A percentile compares a stretch with the other conserved stretches of the same genome.
Evolutionary conservation across 2,888 invertebrate genomes (phyloP).

Genomic region (Lasioglossum leucozonium): DNA sequence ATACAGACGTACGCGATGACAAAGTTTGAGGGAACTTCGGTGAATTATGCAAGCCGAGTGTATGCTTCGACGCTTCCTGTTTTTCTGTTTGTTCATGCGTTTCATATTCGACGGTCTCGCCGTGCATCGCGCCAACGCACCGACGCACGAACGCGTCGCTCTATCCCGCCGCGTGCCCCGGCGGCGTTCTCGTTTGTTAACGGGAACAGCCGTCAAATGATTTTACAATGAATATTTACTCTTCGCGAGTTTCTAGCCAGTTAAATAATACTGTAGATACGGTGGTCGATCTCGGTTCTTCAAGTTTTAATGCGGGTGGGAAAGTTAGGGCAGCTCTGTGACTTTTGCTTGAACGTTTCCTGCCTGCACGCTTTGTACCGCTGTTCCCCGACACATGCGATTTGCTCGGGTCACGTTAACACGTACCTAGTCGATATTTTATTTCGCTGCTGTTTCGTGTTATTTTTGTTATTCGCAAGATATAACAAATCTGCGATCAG

Average conservation of each 20-base stretch:
- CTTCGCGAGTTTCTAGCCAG: not conserved
- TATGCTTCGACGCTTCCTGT: conserved; percentile 29
- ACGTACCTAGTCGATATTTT: not conserved
- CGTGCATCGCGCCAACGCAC: not conserved
- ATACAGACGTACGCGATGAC: conserved; percentile 43
- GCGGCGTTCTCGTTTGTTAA: not conserved
- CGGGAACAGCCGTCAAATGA: not conserved
- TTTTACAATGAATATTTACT: conserved; percentile 3
- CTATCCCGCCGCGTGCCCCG: not conserved
- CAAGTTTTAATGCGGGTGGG: not conserved
- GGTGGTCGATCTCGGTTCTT: not conserved
- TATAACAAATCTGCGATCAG: not conserved
- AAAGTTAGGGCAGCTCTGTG: not conserved
- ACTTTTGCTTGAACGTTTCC: not conserved
- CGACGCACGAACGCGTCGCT: not conserved
- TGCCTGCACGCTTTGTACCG: not conserved
- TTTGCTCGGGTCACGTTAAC: not conserved
- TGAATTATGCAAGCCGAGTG: conserved; percentile 43
- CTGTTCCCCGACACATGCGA: not conserved
- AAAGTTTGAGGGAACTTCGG: conserved; percentile 44
- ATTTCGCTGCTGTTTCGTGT: not conserved
- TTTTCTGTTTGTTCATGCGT: conserved; percentile 18
- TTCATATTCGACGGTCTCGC: not conserved
- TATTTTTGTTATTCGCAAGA: too few relatives aligned
- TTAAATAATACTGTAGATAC: not conserved